Evolutionary conservation across 2,888 invertebrate species (phyloP).

Genomic region (Physocephala rufipes): DNA sequence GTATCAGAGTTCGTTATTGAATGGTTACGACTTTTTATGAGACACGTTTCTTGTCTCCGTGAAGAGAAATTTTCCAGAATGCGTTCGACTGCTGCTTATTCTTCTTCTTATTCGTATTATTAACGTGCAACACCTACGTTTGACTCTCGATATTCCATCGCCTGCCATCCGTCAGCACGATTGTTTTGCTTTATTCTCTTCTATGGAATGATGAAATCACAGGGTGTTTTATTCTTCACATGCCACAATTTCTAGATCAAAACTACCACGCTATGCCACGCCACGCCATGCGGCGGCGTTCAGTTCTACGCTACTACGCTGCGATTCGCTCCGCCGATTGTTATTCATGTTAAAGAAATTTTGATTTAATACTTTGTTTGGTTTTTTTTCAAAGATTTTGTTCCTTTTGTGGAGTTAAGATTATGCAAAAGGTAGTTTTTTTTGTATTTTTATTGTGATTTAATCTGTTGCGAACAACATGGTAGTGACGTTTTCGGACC

Average conservation of each 20-base stretch:
- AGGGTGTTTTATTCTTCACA: constrained; percentile 24
- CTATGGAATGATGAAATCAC: constrained; percentile 34
- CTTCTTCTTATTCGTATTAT: constrained; percentile 9
- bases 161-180: neutral
- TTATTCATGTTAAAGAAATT: too few species aligned
- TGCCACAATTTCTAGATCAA: constrained; percentile 3
- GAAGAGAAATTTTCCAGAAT: constrained; percentile 9
- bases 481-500: constrained; percentile 9
- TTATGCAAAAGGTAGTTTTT: constrained; percentile 32
- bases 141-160: neutral
- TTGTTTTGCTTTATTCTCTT: neutral
- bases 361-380: too few species aligned
- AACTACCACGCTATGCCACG: too few species aligned
- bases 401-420: neutral
- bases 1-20: neutral
- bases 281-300: neutral
- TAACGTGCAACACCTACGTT: constrained; percentile 25
- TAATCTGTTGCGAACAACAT: constrained; percentile 19
- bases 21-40: constrained; percentile 10
- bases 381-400: neutral
- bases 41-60: constrained; percentile 27
- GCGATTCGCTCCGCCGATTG: neutral
- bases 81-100: neutral
- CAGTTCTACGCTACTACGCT: neutral
- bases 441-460: constrained; percentile 27